Conservation (phyloP, 2,113 vertebrate species). For the Leuciscus idus region DNA sequence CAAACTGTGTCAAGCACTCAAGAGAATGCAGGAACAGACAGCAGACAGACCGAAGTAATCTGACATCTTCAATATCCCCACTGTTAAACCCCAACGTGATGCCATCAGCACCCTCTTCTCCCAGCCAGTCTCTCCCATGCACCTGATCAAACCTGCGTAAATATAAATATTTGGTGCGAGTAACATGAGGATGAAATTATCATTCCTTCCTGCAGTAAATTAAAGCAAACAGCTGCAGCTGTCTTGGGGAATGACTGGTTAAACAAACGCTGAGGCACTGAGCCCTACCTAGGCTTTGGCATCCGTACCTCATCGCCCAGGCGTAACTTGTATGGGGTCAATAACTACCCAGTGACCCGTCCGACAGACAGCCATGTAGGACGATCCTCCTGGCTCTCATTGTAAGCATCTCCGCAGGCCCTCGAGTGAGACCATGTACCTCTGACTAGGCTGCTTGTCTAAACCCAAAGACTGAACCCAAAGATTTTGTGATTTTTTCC, state of each 20-base stretch:
- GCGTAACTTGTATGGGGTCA: constrained; percentile 16
- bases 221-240: constrained; percentile 65
- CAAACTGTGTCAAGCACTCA: not conserved
- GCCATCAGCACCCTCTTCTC: constrained; percentile 36
- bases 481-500: constrained; percentile 3
- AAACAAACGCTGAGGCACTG: constrained; percentile 61
- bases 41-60: not conserved
- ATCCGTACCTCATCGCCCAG: constrained; percentile 16
- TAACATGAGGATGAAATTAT: constrained; percentile 64
- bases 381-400: not conserved
- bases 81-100: constrained; percentile 32
- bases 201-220: constrained; percentile 64
- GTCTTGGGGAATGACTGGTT: constrained; percentile 57
- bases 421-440: constrained; percentile 9
- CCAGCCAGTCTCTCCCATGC: constrained; percentile 52
- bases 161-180: constrained; percentile 69
- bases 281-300: constrained; percentile 36
- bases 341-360: not conserved
- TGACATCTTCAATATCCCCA: constrained; percentile 1
- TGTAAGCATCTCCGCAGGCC: not conserved
- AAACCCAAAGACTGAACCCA: constrained; percentile 1
- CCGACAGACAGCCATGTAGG: constrained; percentile 5
- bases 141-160: constrained; percentile 66
- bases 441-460: not conserved
- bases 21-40: not conserved